Conservation (phyloP, 2,888 invertebrate genomes). For the Drosophila histrio region DNA sequence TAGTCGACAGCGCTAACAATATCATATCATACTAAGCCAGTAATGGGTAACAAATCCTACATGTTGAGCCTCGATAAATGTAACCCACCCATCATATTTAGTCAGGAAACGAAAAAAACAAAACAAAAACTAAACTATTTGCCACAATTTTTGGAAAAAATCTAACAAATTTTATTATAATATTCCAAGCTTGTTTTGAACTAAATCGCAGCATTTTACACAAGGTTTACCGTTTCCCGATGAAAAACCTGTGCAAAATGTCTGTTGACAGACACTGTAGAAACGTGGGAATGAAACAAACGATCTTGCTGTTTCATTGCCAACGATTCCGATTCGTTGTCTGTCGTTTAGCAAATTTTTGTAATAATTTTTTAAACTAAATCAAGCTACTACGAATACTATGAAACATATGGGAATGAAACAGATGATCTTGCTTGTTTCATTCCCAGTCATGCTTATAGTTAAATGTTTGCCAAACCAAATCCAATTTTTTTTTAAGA, state of each 20-base stretch:
- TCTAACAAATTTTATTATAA: conserved; percentile 3
- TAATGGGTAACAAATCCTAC: conserved; percentile 28
- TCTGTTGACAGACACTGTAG: background rate
- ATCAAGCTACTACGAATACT: conserved; percentile 14
- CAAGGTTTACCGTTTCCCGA: conserved; percentile 36
- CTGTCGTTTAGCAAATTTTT: conserved; percentile 7
- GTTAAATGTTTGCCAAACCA: conserved; percentile 33
- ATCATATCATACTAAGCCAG: conserved; percentile 36
- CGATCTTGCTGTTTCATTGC: conserved; percentile 38
- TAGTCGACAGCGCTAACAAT: conserved; percentile 38
- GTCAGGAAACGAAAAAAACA: conserved; percentile 31
- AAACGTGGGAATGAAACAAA: conserved; percentile 23
- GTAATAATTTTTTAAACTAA: conserved; percentile 33
- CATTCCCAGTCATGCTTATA: conserved; percentile 25
- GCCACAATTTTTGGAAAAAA: conserved; percentile 26
- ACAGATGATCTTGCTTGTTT: conserved; percentile 42
- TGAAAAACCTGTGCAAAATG: conserved; percentile 16
- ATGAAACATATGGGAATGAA: conserved; percentile 31
- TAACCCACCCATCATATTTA: conserved; percentile 65
- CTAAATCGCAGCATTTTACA: conserved; percentile 25
- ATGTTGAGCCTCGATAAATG: conserved; percentile 58
- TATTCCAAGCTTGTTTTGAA: background rate
- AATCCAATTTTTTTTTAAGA: conserved; percentile 13
- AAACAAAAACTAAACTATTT: conserved; percentile 24
- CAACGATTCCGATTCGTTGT: conserved; percentile 5